Percentiles rank a stretch among this genome's conserved stretches.
phyloP scores from a whole-genome alignment of 2,888 invertebrate genomes.

The Palloptera scutellata region DNA sequence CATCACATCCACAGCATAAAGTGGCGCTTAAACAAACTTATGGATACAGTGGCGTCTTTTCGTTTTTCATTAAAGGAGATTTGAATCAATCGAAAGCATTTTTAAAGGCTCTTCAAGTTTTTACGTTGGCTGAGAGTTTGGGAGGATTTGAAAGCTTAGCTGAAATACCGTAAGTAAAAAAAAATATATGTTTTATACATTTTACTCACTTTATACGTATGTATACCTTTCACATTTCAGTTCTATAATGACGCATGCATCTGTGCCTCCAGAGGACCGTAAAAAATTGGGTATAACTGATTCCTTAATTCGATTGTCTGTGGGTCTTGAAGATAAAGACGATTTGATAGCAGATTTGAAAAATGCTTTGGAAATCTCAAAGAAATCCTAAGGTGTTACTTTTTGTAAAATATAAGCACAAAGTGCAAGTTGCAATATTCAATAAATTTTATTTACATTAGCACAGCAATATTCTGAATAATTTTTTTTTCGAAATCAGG shows the following conservation, averaged over 20 bases:
- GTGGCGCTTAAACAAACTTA: constrained; percentile 80
- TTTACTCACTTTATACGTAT: too few species aligned
- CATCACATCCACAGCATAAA: constrained; percentile 86
- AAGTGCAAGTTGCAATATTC: too few species aligned
- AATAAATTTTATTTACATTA: too few species aligned
- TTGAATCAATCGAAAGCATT: constrained; percentile 77
- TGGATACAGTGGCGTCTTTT: constrained; percentile 92
- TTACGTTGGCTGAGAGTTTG: constrained; percentile 90
- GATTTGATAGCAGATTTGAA: constrained; percentile 87
- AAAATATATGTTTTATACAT: neutral
- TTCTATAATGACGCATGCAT: constrained; percentile 94
- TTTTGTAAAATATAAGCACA: too few species aligned
- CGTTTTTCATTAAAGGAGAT: constrained; percentile 85
- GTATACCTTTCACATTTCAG: constrained; percentile 68
- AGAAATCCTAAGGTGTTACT: constrained; percentile 23
- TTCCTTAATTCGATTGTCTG: constrained; percentile 84
- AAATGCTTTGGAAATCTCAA: constrained; percentile 74
- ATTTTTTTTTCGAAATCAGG: too few species aligned
- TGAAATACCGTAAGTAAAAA: constrained; percentile 86
- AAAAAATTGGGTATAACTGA: constrained; percentile 81
- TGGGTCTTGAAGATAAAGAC: constrained; percentile 86
- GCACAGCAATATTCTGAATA: too few species aligned
- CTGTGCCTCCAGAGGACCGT: constrained; percentile 80
- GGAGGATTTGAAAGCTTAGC: constrained; percentile 96
- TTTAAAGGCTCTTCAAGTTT: constrained; percentile 78